phyloP scores from a whole-genome alignment of 2,888 invertebrate genomes.

The Acronicta aceris region DNA sequence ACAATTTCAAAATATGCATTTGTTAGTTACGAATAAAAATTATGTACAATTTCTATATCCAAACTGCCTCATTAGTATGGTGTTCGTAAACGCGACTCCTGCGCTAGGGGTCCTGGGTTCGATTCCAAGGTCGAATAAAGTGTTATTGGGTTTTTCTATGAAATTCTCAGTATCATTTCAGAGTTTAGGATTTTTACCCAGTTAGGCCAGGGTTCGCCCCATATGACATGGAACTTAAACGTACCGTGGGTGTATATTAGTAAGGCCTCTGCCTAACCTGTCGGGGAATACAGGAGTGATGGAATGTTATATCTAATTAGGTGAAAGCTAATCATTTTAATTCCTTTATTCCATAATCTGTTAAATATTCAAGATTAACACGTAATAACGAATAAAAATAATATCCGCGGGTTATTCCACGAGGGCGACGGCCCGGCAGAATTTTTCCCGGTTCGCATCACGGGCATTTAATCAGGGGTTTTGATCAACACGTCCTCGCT shows the following conservation, averaged over 20 bases:
- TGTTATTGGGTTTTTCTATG: no score
- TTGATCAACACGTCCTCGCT: conserved; percentile 89
- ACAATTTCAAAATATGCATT: conserved; percentile 5
- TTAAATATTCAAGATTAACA: conserved; percentile 44
- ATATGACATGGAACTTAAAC: no score
- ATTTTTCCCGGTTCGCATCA: conserved; percentile 77
- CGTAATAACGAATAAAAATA: conserved; percentile 51
- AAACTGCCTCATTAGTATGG: no score
- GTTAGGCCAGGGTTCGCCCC: no score
- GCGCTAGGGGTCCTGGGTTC: no score
- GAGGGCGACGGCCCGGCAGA: conserved; percentile 57
- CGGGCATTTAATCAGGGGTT: conserved; percentile 84
- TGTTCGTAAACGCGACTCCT: no score
- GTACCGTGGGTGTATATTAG: no score
- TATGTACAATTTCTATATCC: not conserved
- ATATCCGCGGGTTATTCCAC: conserved; percentile 58
- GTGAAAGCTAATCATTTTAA: conserved; percentile 30
- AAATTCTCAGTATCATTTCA: no score
- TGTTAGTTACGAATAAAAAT: conserved; percentile 9
- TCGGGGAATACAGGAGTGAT: no score
- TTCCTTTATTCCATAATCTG: conserved; percentile 14
- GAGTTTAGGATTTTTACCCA: no score
- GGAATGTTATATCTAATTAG: conserved; percentile 18
- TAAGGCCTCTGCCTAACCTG: no score
- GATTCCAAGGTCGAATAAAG: not conserved